Percentiles rank a stretch among this genome's conserved stretches.
Evolutionary conservation across 2,888 invertebrate species (phyloP).

Genomic region (Sminthurinus aureus): DNA sequence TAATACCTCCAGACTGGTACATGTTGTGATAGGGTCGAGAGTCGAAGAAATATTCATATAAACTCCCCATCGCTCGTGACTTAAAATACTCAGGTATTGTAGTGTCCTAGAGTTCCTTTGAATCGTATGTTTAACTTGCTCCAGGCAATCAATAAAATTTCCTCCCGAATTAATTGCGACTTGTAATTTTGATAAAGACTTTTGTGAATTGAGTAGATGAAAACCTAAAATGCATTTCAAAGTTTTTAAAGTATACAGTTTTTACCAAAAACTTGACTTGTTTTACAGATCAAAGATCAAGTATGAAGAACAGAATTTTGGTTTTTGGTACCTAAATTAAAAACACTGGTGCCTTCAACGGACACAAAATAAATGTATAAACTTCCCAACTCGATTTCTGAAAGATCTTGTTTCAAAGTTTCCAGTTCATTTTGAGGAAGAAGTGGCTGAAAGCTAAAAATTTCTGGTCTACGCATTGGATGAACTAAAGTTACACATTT

Average conservation of each 20-base stretch:
- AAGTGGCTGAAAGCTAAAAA: background rate
- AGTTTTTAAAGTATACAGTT: background rate
- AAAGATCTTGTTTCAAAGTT: background rate
- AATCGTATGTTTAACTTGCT: conserved; percentile 7
- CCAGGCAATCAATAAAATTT: conserved; percentile 21
- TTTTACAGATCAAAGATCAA: too few species aligned
- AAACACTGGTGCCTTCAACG: conserved; percentile 18
- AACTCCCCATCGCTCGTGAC: conserved; percentile 35
- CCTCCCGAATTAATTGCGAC: conserved; percentile 23
- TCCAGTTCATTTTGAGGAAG: conserved; percentile 12
- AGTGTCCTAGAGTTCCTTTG: background rate
- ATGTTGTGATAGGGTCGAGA: background rate
- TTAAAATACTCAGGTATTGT: conserved; percentile 22
- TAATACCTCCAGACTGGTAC: conserved; percentile 13
- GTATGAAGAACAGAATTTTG: too few species aligned
- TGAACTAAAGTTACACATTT: conserved; percentile 31
- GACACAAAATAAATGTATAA: conserved; percentile 31
- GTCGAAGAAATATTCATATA: conserved; percentile 25
- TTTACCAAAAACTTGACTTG: too few species aligned
- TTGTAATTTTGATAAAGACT: conserved; percentile 21
- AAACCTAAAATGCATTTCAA: background rate
- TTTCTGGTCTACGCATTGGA: conserved; percentile 23
- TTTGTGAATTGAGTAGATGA: conserved; percentile 23
- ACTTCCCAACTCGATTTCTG: conserved; percentile 24
- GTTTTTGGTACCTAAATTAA: conserved; percentile 14